phyloP scores from a whole-genome alignment of 2,113 vertebrate genomes.

The Pontoporia blainvillei region DNA sequence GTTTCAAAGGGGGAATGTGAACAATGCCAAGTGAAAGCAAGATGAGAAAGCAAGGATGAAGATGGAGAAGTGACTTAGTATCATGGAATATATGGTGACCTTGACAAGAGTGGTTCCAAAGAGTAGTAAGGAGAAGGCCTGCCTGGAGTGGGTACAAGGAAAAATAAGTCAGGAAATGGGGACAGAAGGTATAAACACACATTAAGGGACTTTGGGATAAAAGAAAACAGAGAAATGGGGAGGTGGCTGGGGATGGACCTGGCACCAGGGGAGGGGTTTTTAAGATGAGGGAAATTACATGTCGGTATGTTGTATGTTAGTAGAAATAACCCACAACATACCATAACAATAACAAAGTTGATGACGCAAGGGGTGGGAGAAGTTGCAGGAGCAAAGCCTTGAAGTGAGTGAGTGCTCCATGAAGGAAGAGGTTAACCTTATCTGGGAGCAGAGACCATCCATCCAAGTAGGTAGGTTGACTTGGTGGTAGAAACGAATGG shows the following conservation, averaged over 20 bases:
- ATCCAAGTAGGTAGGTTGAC: background rate
- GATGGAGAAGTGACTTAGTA: background rate
- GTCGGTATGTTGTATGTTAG: background rate
- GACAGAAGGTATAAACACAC: background rate
- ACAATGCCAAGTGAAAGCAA: background rate
- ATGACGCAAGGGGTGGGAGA: no score
- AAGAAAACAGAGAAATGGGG: background rate
- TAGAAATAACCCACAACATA: background rate
- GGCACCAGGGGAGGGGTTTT: background rate
- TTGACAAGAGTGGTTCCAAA: background rate
- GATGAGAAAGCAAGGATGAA: background rate
- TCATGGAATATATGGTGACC: background rate
- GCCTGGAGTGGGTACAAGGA: background rate
- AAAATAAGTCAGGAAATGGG: background rate
- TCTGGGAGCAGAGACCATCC: background rate
- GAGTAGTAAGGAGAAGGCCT: background rate
- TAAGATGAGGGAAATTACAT: background rate
- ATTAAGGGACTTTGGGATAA: background rate
- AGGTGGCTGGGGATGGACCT: background rate
- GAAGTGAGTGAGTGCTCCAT: background rate
- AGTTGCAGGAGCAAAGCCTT: background rate
- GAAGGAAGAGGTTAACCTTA: background rate
- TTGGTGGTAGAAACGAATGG: background rate
- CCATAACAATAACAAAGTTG: background rate
- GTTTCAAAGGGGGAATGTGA: background rate